Percentiles rank a stretch among this genome's conserved stretches.
Evolutionary conservation across 1,140 invertebrate genomes (phyloP).

Genomic region (Mamestra configurata): DNA sequence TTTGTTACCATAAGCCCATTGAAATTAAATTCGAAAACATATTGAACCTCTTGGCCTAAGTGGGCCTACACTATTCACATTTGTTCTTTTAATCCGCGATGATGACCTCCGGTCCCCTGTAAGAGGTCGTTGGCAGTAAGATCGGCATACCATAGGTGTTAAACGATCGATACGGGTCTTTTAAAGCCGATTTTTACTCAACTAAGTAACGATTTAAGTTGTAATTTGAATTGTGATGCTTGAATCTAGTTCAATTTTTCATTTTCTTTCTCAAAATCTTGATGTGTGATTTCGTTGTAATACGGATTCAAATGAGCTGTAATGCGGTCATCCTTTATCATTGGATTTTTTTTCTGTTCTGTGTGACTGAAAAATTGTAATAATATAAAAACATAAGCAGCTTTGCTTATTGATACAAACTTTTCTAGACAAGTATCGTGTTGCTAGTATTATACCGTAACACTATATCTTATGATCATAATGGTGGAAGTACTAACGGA

Average conservation of each 20-base stretch:
- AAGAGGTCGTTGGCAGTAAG: conserved; percentile 43
- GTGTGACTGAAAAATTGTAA: too few species aligned
- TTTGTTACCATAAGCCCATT: conserved; percentile 30
- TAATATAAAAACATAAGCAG: background rate
- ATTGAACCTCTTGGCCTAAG: background rate
- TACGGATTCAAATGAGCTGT: too few species aligned
- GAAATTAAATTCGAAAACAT: background rate
- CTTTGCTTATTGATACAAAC: background rate
- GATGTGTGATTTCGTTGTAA: too few species aligned
- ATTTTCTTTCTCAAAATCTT: too few species aligned
- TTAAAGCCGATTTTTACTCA: conserved; percentile 5
- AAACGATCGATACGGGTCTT: background rate
- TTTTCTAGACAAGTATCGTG: background rate
- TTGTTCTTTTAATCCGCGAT: conserved; percentile 53
- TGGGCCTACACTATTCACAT: background rate
- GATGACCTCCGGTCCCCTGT: conserved; percentile 25
- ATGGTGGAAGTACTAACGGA: conserved; percentile 6
- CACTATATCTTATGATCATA: background rate
- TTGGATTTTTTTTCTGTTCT: too few species aligned
- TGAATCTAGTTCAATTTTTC: background rate
- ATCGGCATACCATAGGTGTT: conserved; percentile 39
- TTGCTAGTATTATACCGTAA: conserved; percentile 14
- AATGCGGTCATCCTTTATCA: too few species aligned
- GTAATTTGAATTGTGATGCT: background rate
- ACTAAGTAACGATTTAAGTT: background rate